These are phyloP conservation scores for Leptothorax acervorum DNA, from an alignment of 2,888 invertebrate species.

Conservation along the genomic window DNA sequence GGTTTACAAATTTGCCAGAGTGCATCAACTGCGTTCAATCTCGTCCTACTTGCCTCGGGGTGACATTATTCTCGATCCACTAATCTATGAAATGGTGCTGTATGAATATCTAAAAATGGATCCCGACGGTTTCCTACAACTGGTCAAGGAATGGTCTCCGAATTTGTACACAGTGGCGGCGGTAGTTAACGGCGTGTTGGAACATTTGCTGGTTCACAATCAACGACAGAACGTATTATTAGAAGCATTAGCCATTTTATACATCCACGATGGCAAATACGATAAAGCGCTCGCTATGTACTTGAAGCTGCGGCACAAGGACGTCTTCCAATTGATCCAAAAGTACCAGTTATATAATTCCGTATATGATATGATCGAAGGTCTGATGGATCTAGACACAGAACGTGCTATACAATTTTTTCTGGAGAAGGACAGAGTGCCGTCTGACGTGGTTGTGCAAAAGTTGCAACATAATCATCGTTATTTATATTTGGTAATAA, in stretches of 20 bases:
- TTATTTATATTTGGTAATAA: slow-evolving; percentile 90
- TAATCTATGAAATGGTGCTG: slow-evolving; percentile 97
- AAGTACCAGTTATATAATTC: slow-evolving; percentile 93
- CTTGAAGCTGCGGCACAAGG: slow-evolving; percentile 94
- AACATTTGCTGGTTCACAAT: slow-evolving; percentile 91
- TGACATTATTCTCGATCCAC: slow-evolving; percentile 88
- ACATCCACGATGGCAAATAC: slow-evolving; percentile 94
- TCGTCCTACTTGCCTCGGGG: slow-evolving; percentile 92
- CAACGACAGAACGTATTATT: slow-evolving; percentile 91
- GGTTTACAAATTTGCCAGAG: slow-evolving; percentile 94
- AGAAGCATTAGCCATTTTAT: slow-evolving; percentile 95
- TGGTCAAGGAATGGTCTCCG: slow-evolving; percentile 96
- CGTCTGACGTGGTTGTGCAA: slow-evolving; percentile 93
- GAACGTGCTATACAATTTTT: slow-evolving; percentile 94
- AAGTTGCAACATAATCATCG: slow-evolving; percentile 91
- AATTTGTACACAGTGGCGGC: slow-evolving; percentile 93
- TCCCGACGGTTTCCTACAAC: slow-evolving; percentile 92
- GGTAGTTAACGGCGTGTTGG: slow-evolving; percentile 94
- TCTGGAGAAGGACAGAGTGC: slow-evolving; percentile 90
- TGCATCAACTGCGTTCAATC: slow-evolving; percentile 90
- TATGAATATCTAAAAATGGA: slow-evolving; percentile 96
- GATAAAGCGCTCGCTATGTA: slow-evolving; percentile 97
- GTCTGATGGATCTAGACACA: slow-evolving; percentile 95
- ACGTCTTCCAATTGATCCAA: slow-evolving; percentile 95
- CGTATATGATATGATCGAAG: slow-evolving; percentile 94